These are phyloP conservation scores for Ranitomeya variabilis DNA, from an alignment of 2,113 vertebrate species.

Conservation along the genomic window DNA sequence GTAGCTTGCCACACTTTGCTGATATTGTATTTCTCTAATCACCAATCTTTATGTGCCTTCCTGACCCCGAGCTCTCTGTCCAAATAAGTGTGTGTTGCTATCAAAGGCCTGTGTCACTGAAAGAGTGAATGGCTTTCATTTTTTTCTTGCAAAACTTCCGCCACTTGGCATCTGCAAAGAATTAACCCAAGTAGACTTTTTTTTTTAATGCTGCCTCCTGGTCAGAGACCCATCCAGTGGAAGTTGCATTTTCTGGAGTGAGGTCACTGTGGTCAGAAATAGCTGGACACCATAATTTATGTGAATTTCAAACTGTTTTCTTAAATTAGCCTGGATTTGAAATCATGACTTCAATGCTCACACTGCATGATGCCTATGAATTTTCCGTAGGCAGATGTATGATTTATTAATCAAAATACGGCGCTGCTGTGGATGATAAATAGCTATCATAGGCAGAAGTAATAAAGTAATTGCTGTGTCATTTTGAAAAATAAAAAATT, in stretches of 20 bases:
- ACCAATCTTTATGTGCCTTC: conserved; percentile 83
- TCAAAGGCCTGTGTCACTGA: conserved; percentile 82
- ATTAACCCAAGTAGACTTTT: conserved; percentile 78
- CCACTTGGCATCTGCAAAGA: conserved; percentile 86
- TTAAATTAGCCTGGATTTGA: conserved; percentile 60
- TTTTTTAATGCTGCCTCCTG: conserved; percentile 71
- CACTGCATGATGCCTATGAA: not conserved
- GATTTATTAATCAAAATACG: conserved; percentile 17
- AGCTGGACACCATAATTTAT: conserved; percentile 66
- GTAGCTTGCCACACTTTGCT: conserved; percentile 84
- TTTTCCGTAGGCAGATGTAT: conserved; percentile 9
- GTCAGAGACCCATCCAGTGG: conserved; percentile 76
- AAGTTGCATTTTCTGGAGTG: conserved; percentile 78
- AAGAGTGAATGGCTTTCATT: conserved; percentile 87
- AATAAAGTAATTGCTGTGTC: not conserved
- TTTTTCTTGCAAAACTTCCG: conserved; percentile 81
- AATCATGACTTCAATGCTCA: conserved; percentile 18
- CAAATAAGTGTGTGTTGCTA: conserved; percentile 76
- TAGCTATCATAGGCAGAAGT: not conserved
- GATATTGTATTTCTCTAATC: conserved; percentile 86
- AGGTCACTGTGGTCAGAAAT: conserved; percentile 74
- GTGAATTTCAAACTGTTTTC: conserved; percentile 65
- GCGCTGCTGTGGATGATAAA: not conserved
- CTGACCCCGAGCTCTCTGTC: conserved; percentile 79
- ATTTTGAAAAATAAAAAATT: too few species aligned